Evolutionary conservation across 2,797 vertebrate genomes (phyloP).

Genomic region (Thalassophryne amazonica): DNA sequence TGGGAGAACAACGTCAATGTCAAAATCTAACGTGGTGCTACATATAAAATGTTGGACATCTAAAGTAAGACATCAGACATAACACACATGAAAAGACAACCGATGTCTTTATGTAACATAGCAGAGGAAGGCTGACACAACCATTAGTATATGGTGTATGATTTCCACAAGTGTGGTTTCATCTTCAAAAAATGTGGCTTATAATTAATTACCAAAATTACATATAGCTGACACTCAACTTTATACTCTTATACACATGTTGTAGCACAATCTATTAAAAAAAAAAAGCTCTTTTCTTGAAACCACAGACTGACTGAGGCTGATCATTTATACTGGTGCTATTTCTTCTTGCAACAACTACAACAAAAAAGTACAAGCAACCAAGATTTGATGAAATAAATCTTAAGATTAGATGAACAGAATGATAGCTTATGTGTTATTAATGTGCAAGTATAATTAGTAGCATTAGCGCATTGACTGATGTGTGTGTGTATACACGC

Average conservation of each 20-base stretch:
- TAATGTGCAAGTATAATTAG: constrained; percentile 61
- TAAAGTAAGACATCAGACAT: constrained; percentile 18
- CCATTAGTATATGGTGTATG: constrained; percentile 2
- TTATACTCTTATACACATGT: constrained; percentile 10
- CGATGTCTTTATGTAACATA: constrained; percentile 20
- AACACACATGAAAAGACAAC: constrained; percentile 10
- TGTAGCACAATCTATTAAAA: neutral
- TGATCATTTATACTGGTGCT: constrained; percentile 8
- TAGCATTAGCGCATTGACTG: constrained; percentile 29
- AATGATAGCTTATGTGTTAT: constrained; percentile 61
- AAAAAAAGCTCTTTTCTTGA: constrained; percentile 9
- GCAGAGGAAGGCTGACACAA: constrained; percentile 11
- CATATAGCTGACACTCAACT: constrained; percentile 12
- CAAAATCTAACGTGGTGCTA: constrained; percentile 28
- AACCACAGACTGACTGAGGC: constrained; percentile 1
- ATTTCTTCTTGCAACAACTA: constrained; percentile 12
- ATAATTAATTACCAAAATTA: constrained; percentile 12
- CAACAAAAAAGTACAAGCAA: constrained; percentile 12
- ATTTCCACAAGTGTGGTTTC: constrained; percentile 22
- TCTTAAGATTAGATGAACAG: constrained; percentile 39
- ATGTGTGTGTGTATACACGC: too few relatives aligned
- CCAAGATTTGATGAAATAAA: constrained; percentile 43
- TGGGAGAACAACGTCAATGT: constrained; percentile 40
- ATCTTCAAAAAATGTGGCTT: constrained; percentile 12
- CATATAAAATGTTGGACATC: constrained; percentile 30